These are phyloP conservation scores for Drosophila pseudoobscura DNA, from an alignment of 1,140 invertebrate species.

Conservation along the genomic window DNA sequence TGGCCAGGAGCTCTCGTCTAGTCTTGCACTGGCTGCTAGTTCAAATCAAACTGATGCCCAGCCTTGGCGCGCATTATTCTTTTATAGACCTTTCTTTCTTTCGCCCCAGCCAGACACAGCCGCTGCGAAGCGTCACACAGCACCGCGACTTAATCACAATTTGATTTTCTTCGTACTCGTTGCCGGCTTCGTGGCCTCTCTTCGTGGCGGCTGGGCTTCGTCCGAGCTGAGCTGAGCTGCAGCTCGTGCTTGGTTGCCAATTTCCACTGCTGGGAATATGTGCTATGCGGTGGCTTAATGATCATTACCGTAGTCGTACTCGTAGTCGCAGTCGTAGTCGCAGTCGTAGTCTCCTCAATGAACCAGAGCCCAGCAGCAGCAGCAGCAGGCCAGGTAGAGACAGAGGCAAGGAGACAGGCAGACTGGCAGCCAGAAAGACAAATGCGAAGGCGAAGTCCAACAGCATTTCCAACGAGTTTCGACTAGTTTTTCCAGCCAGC, in stretches of 20 bases:
- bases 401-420: too few relatives aligned
- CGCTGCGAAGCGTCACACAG: constrained; percentile 2
- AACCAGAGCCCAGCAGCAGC: constrained; percentile 38
- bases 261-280: constrained; percentile 21
- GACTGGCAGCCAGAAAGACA: too few relatives aligned
- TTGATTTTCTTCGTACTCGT: constrained; percentile 69
- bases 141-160: constrained; percentile 59
- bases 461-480: constrained; percentile 52
- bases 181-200: constrained; percentile 26
- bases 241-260: constrained; percentile 20
- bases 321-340: constrained; percentile 1
- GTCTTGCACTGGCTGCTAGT: constrained; percentile 60
- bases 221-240: constrained; percentile 24
- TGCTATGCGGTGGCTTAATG: constrained; percentile 24
- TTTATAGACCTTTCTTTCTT: constrained; percentile 78
- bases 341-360: constrained; percentile 41
- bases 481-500: constrained; percentile 40
- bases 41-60: constrained; percentile 74
- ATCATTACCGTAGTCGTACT: constrained; percentile 22
- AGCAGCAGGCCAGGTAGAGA: background rate
- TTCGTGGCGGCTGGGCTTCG: constrained; percentile 26
- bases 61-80: constrained; percentile 76
- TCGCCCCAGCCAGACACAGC: constrained; percentile 9
- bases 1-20: constrained; percentile 19
- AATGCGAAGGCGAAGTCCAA: constrained; percentile 31